Conservation (phyloP, 92 coral and sea anemone species). For the Pocillopora meandrina region DNA sequence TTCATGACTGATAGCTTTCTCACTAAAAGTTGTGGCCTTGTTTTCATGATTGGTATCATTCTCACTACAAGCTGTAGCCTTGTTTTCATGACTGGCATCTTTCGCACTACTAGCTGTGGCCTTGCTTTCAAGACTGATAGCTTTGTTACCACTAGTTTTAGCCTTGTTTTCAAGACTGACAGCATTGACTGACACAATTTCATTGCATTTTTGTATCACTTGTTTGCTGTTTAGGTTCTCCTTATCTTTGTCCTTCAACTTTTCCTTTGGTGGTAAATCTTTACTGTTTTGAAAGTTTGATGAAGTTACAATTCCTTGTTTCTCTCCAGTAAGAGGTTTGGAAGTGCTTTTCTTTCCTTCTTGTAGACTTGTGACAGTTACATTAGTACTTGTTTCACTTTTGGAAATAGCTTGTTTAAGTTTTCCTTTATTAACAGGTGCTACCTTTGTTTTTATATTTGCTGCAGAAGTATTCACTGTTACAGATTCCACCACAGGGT, state of each 20-base stretch:
- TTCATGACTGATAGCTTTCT: background rate
- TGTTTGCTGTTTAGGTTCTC: background rate
- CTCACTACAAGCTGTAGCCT: too few species aligned
- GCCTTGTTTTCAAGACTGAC: background rate
- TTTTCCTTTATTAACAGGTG: background rate
- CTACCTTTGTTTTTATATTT: background rate
- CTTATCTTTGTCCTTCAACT: background rate
- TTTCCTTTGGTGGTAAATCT: background rate
- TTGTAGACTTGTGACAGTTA: background rate
- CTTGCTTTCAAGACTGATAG: background rate
- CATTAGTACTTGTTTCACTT: background rate
- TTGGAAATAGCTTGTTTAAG: background rate
- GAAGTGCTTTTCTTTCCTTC: background rate
- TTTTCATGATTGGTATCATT: too few species aligned
- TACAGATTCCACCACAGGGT: background rate
- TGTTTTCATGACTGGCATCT: background rate
- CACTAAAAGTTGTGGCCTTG: background rate
- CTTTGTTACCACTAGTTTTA: background rate
- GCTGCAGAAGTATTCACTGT: background rate
- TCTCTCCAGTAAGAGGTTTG: background rate
- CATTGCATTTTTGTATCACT: background rate
- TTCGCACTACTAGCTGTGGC: background rate
- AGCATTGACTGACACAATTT: background rate
- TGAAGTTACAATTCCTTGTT: background rate
- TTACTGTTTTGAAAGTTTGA: conserved; percentile 4